A percentile compares a stretch with the other conserved stretches of the same genome.
Evolutionary conservation across 2,888 invertebrate genomes (phyloP).

Genomic region (Clanis bilineata): DNA sequence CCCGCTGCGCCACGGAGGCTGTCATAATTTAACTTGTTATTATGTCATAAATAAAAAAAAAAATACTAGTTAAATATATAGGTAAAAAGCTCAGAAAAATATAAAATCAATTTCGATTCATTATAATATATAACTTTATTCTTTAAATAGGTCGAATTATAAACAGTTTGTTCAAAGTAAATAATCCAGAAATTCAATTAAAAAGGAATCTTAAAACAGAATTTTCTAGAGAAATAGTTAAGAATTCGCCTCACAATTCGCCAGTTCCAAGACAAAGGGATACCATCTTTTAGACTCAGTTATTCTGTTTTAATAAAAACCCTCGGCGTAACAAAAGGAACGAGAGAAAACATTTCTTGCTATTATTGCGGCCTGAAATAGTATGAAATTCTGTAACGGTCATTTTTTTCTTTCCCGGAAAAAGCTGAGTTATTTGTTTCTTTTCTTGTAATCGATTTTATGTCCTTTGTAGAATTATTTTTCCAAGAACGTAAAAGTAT

Average conservation of each 20-base stretch:
- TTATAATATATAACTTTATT: no score
- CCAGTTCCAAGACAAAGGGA: background rate
- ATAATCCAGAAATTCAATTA: no score
- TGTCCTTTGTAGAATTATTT: no score
- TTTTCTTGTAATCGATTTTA: background rate
- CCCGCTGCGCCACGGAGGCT: no score
- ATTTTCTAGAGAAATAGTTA: background rate
- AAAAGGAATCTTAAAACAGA: background rate
- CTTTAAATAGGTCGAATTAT: no score
- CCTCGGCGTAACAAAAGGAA: background rate
- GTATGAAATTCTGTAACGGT: background rate
- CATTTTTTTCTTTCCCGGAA: background rate
- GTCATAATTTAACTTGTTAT: no score
- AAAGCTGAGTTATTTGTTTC: background rate
- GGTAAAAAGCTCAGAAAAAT: no score
- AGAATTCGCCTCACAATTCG: background rate
- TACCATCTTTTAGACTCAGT: background rate
- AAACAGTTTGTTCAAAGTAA: background rate
- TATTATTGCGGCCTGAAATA: background rate
- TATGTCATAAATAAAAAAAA: no score
- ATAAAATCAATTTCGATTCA: no score
- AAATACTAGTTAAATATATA: no score
- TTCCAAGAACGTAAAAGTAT: no score
- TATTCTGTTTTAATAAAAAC: conserved; percentile 9
- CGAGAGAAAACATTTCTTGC: background rate